Conservation (phyloP, 2,888 invertebrate genomes). For the Microctonus brassicae region DNA sequence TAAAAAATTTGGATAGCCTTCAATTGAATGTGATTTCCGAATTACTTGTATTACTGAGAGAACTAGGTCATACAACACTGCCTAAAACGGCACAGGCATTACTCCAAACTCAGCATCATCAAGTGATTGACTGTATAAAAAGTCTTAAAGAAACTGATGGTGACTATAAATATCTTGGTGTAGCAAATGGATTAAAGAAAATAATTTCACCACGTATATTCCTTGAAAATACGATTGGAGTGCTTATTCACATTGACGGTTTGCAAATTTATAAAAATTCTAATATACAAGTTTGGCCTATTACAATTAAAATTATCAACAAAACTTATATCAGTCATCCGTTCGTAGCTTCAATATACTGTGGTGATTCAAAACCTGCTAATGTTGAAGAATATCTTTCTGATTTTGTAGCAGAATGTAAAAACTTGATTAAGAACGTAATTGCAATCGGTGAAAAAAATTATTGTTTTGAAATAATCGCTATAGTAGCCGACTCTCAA, state of each 20-base stretch:
- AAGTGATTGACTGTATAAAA: not conserved
- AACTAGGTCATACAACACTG: not conserved
- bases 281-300: not conserved
- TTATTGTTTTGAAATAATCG: not conserved
- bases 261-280: not conserved
- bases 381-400: slow-evolving; percentile 26
- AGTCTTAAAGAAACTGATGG: not conserved
- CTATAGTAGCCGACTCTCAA: slow-evolving; percentile 40
- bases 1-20: not conserved
- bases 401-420: slow-evolving; percentile 38
- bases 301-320: too few relatives aligned
- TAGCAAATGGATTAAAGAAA: not conserved
- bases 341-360: slow-evolving; percentile 19
- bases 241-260: not conserved
- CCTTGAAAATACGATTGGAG: not conserved
- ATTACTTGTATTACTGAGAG: not conserved
- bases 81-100: not conserved
- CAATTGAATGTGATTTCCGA: not conserved
- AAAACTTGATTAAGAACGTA: slow-evolving; percentile 4
- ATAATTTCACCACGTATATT: not conserved
- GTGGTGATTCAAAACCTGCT: slow-evolving; percentile 34
- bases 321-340: too few relatives aligned
- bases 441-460: not conserved
- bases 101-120: not conserved
- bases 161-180: not conserved